Conservation (phyloP, 1,140 invertebrate species). For the Chrysomallon squamiferum region DNA sequence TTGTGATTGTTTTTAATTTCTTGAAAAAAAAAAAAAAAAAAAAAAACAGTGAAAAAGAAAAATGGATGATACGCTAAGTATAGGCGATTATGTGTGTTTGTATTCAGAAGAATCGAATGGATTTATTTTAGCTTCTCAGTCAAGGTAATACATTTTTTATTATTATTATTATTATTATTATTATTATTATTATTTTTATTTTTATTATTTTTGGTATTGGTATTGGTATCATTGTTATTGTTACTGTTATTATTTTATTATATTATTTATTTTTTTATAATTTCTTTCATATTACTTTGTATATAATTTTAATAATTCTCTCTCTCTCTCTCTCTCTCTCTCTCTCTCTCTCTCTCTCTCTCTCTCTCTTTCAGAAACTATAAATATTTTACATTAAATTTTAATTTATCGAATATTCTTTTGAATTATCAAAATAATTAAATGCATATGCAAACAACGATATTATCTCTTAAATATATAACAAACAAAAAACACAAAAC, state of each 20-base stretch:
- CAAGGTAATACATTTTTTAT: constrained; percentile 17
- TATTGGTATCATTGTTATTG: too few species aligned
- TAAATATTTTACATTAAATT: neutral
- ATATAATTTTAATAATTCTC: too few species aligned
- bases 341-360: too few species aligned
- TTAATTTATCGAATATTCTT: neutral
- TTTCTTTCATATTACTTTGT: too few species aligned
- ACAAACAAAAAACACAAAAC: neutral
- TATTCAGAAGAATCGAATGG: constrained; percentile 41
- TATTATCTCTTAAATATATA: neutral
- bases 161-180: too few species aligned
- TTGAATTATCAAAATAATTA: neutral
- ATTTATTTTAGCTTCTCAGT: constrained; percentile 38
- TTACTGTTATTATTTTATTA: too few species aligned
- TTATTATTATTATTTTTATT: too few species aligned
- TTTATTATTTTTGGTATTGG: too few species aligned
- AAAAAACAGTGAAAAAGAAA: too few species aligned
- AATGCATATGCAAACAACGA: neutral
- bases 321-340: too few species aligned
- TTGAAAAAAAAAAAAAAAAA: neutral
- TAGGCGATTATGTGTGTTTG: constrained; percentile 42
- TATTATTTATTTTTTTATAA: too few species aligned
- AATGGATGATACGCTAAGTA: constrained; percentile 40
- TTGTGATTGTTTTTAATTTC: neutral
- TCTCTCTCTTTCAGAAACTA: neutral